Conservation (phyloP, 2,888 invertebrate species). For the Lasioglossum morio region DNA sequence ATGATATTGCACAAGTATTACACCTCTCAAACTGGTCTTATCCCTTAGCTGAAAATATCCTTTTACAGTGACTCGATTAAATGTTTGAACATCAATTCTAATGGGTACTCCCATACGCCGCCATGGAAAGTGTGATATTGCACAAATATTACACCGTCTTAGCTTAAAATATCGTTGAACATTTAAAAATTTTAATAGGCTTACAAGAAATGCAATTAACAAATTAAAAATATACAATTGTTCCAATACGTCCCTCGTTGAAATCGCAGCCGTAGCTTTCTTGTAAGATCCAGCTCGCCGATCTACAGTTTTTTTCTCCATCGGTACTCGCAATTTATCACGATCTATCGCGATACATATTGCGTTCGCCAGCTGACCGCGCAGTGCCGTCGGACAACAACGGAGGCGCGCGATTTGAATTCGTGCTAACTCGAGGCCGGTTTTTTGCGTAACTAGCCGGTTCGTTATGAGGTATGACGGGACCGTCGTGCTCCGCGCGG, state of each 20-base stretch:
- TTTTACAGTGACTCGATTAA: not conserved
- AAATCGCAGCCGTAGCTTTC: not conserved
- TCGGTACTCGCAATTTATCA: not conserved
- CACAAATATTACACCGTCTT: too few relatives aligned
- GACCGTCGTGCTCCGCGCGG: constrained; percentile 28
- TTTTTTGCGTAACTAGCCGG: constrained; percentile 41
- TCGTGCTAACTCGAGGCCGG: constrained; percentile 33
- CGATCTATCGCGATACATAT: constrained; percentile 23
- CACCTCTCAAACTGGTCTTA: constrained; percentile 50
- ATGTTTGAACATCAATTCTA: not conserved
- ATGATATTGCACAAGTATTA: too few relatives aligned
- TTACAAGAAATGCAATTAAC: too few relatives aligned
- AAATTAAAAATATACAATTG: not conserved
- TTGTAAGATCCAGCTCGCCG: not conserved
- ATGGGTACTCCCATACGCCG: too few relatives aligned
- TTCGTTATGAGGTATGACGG: constrained; percentile 49
- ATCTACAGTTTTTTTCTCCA: not conserved
- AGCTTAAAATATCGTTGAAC: too few relatives aligned
- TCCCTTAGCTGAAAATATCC: not conserved
- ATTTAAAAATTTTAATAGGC: too few relatives aligned
- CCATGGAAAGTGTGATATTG: too few relatives aligned
- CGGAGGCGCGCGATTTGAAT: constrained; percentile 42
- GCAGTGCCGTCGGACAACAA: constrained; percentile 12
- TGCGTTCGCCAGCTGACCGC: not conserved
- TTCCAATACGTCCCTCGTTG: not conserved